phyloP scores from a whole-genome alignment of 2,888 invertebrate genomes.

The Aelia acuminata region DNA sequence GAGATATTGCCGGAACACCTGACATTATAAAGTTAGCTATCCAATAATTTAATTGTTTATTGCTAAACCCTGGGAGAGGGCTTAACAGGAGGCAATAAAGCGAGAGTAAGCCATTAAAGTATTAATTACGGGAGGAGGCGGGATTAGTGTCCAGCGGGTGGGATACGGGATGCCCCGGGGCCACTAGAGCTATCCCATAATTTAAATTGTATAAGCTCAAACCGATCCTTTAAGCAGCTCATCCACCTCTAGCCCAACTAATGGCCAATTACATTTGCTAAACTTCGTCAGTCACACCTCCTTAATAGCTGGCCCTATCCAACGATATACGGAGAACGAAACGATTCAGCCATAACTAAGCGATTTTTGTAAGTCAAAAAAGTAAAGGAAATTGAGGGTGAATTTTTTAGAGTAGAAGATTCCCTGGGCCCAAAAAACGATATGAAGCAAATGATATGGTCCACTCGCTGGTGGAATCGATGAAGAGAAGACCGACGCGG shows the following conservation, averaged over 20 bases:
- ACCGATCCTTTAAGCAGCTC: conserved; percentile 27
- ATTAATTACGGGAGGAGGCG: not conserved
- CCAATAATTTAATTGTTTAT: conserved; percentile 16
- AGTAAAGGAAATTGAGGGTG: too few relatives aligned
- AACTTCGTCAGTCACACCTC: conserved; percentile 15
- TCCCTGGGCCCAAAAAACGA: too few relatives aligned
- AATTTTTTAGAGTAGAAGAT: too few relatives aligned
- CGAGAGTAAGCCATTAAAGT: conserved; percentile 29
- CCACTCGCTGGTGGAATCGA: too few relatives aligned
- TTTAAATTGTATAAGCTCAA: conserved; percentile 37
- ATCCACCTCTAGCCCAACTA: not conserved
- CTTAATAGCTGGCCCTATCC: not conserved
- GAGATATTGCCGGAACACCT: not conserved
- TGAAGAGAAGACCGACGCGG: too few relatives aligned
- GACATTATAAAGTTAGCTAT: not conserved
- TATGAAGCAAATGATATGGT: too few relatives aligned
- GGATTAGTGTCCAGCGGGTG: conserved; percentile 19
- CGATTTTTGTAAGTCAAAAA: too few relatives aligned
- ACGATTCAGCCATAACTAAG: too few relatives aligned
- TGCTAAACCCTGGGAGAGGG: not conserved
- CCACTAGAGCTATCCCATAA: not conserved
- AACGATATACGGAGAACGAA: too few relatives aligned
- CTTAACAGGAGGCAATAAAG: conserved; percentile 22
- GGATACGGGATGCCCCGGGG: not conserved
- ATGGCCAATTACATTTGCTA: conserved; percentile 42